Evolutionary conservation across 2,888 invertebrate genomes (phyloP), one percentile per base, ranked within the genome.

Genomic region (Nomada fucata): DNA sequence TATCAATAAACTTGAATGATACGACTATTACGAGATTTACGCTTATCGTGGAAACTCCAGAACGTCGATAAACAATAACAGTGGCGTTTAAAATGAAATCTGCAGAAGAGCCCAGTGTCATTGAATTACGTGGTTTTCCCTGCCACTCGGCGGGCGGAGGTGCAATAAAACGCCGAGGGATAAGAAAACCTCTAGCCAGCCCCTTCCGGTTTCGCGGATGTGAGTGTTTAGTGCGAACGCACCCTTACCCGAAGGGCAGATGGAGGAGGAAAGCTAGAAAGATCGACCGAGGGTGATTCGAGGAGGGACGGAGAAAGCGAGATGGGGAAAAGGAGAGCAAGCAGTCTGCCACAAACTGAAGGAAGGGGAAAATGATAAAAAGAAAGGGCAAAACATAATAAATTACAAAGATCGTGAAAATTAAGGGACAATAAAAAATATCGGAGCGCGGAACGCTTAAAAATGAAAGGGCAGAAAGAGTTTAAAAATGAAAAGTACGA

Each of bases 61-160:
- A 53, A 61, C 52, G 42, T 26, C 52, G 59, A 76, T 44, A 65
- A 78, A 77, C 50, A 64, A 67, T 68, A 61, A 77, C 44, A 64
- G 69, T 50, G 65, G 53, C 68, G 23, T 65, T 78, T 63, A 79
- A 60, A 76, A 47, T 50, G 57, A 75, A 71, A 71, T 81, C 29
- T 76, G n/a, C 52, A 36, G n/a, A 26, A 44, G 69, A 15, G 42
- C 1, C 29, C 57, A 11, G 76, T 36, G 67, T 84, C 83, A 84
- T 88, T 83, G 85, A 88, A 86, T 88, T 85, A 86, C 83, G 78
- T 71, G 77, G 75, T 76, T 88, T 83, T 78, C 82, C 67, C 75
- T 42, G 76, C 47, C 74, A 77, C 77, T 84, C 72, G 79, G 75
- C 69, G 71, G 59, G 73, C 79, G 63, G 76, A 80, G 82, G 79